These are phyloP conservation scores for Pycnonotus jocosus DNA, from an alignment of 2,113 vertebrate species.

Conservation along the genomic window DNA sequence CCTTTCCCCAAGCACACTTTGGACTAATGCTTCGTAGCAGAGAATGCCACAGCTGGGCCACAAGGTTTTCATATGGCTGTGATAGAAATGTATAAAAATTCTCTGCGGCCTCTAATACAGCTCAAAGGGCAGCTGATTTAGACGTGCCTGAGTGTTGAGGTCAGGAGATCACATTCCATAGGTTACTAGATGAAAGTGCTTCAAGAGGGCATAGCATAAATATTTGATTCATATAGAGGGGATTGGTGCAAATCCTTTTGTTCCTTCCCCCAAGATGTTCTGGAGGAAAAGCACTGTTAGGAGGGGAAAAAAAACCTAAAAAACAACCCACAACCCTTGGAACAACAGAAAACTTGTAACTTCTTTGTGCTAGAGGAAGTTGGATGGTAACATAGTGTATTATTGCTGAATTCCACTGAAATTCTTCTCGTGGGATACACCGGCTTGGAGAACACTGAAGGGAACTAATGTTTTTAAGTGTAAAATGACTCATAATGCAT, in stretches of 20 bases:
- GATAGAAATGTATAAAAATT: conserved; percentile 1
- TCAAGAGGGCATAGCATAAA: conserved; percentile 42
- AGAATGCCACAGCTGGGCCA: not conserved
- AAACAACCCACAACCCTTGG: fast-evolving
- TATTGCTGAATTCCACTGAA: not conserved
- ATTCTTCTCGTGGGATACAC: not conserved
- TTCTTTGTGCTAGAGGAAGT: conserved; percentile 2
- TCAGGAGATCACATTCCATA: conserved; percentile 60
- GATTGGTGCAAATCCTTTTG: conserved; percentile 33
- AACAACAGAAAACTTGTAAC: not conserved
- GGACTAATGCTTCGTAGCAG: not conserved
- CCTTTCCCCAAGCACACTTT: not conserved
- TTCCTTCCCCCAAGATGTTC: not conserved
- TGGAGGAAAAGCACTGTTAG: not conserved
- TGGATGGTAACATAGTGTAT: not conserved
- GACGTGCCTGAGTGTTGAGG: conserved; percentile 41
- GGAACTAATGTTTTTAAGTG: conserved; percentile 17
- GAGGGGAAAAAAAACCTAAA: not conserved
- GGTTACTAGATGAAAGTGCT: conserved; percentile 47
- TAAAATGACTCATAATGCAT: conserved; percentile 44
- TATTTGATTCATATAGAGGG: conserved; percentile 42
- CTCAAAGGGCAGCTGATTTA: conserved; percentile 56
- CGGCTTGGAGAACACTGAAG: not conserved
- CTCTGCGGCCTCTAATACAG: not conserved
- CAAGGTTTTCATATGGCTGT: not conserved